Base-by-base conservation (phyloP, 2,888 invertebrate genomes). In the Erpobdella octoculata region DNA sequence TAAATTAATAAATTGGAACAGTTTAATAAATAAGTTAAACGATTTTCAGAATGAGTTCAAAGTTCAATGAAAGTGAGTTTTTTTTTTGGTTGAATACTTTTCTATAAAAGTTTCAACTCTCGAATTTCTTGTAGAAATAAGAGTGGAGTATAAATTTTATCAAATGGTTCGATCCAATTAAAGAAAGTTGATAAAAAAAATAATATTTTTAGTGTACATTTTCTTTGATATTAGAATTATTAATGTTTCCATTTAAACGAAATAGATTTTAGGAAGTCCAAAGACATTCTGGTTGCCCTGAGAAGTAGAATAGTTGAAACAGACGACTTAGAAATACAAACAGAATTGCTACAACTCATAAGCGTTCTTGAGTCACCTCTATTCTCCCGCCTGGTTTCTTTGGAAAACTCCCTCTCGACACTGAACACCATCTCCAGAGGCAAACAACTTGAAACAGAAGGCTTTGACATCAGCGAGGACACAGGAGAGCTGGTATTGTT, bases 281-380 rank as follows among this genome's bases (percentile, higher is more conserved):
- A 36, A 33, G 25, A 71, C 6, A 15, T 65, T 15, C 36, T 71
- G 12, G 66, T 59, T 5, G 36, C 36, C n/a, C 18, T 71, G 37
- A 53, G 59, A 25, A 37, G 31, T 21, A 38, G 53, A 21, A 36
- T 71, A 12, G 31, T 5, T 2, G 12, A 41, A 0, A 41, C 64
- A 15, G 37, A 36, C 18, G 28, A 36, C 36, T 5, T 53, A 18
- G 46, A 46, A 2, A 31, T 68, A 33, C 46, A 41, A 33, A 65
- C 41, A 18, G 64, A 71, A 12, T 31, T 71, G 15, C 31, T 48
- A 28, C 37, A 71, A 36, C 48, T 71, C 21, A 58, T 71, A 25
- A 41, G 59, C 37, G 31, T 64, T 9, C 33, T 72, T 21, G 64
- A 69, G n/a, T 72, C 72, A 4, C 72, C 72, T 28, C 37, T 72